A percentile compares a stretch with the other conserved stretches of the same genome.
These are phyloP conservation scores for Eupithecia dodoneata DNA, from an alignment of 2,888 invertebrate species.

Conservation along the genomic window DNA sequence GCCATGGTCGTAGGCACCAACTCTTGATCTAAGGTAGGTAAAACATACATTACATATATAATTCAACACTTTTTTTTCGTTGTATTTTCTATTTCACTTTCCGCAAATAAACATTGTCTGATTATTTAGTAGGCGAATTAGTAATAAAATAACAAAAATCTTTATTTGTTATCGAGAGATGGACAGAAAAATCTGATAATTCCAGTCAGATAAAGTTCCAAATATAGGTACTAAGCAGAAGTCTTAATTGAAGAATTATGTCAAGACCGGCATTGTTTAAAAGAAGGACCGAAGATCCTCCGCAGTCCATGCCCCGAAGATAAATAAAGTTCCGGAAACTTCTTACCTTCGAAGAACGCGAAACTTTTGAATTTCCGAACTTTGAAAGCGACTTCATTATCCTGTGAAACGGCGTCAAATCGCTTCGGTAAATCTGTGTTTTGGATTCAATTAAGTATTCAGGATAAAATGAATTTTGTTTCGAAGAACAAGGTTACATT, in stretches of 20 bases:
- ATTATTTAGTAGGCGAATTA: no score
- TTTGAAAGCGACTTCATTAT: constrained; percentile 59
- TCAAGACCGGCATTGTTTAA: constrained; percentile 46
- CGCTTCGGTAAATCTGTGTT: constrained; percentile 53
- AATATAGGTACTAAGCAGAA: constrained; percentile 29
- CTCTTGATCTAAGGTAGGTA: no score
- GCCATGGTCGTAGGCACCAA: no score
- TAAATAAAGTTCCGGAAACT: constrained; percentile 58
- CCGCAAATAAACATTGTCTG: no score
- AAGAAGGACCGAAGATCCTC: constrained; percentile 54
- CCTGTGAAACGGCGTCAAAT: constrained; percentile 47
- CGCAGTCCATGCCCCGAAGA: constrained; percentile 52
- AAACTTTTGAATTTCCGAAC: constrained; percentile 54
- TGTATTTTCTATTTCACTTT: no score
- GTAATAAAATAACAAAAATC: not conserved
- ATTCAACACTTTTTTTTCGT: no score
- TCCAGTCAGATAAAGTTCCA: constrained; percentile 10
- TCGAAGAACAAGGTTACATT: constrained; percentile 60
- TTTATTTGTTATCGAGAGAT: not conserved
- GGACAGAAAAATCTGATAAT: not conserved
- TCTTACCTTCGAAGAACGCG: constrained; percentile 46
- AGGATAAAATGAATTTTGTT: constrained; percentile 56
- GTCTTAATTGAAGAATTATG: constrained; percentile 44
- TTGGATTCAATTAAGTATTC: constrained; percentile 47
- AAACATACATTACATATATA: no score